These are phyloP conservation scores for Hippolais icterina DNA, from an alignment of 2,113 vertebrate genomes.

Conservation along the genomic window DNA sequence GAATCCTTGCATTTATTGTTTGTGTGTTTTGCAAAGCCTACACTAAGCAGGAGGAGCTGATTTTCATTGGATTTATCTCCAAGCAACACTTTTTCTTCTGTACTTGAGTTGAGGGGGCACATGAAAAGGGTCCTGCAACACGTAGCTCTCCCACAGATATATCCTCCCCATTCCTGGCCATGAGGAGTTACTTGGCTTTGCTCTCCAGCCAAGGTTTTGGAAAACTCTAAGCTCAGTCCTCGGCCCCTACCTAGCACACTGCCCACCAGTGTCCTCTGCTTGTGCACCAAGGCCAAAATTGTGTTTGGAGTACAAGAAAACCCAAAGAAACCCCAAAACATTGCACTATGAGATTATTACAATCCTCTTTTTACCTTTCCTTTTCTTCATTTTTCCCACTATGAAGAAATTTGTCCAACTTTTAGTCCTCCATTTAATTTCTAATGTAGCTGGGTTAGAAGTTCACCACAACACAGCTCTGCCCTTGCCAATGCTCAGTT, in stretches of 20 bases:
- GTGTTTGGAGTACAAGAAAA: neutral
- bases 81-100: neutral
- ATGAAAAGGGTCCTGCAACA: neutral
- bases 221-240: neutral
- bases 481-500: neutral
- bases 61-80: neutral
- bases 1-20: neutral
- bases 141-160: neutral
- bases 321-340: neutral
- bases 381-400: neutral
- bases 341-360: neutral
- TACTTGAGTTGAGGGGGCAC: neutral
- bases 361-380: neutral
- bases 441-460: neutral
- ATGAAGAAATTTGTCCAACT: neutral
- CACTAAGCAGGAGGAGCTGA: neutral
- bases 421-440: neutral
- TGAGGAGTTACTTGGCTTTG: neutral
- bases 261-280: neutral
- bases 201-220: neutral
- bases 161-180: neutral
- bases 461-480: neutral
- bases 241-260: neutral
- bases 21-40: neutral
- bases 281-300: neutral